Evolutionary conservation across 2,888 invertebrate species (phyloP).

Genomic region (Notocelia uddmanniana): DNA sequence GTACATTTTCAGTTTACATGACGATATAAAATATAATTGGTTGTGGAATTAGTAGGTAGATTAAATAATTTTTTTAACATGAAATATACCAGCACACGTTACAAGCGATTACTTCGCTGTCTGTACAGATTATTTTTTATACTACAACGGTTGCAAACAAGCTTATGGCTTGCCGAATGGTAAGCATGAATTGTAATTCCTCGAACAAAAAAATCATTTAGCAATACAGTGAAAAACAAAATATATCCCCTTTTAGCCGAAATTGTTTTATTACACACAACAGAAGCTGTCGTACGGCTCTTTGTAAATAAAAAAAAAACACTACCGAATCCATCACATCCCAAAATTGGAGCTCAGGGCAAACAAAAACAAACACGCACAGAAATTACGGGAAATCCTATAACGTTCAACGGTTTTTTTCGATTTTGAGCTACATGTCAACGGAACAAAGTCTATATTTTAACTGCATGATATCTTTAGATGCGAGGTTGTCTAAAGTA

Average conservation of each 20-base stretch:
- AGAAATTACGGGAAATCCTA: not conserved
- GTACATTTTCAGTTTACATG: too few species aligned
- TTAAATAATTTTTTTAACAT: too few species aligned
- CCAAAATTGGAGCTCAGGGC: slow-evolving; percentile 33
- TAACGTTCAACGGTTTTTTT: not conserved
- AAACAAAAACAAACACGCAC: slow-evolving; percentile 29
- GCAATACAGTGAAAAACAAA: not conserved
- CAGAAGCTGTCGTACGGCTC: slow-evolving; percentile 16
- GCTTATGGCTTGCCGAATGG: too few species aligned
- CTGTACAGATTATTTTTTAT: too few species aligned
- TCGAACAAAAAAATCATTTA: not conserved
- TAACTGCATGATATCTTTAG: not conserved
- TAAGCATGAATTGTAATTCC: not conserved
- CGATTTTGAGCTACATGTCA: not conserved
- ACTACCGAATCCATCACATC: slow-evolving; percentile 30
- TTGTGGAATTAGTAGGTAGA: too few species aligned
- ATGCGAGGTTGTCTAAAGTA: not conserved
- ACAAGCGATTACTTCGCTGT: too few species aligned
- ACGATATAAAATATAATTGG: too few species aligned
- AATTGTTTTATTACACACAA: slow-evolving; percentile 3
- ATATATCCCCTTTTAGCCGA: slow-evolving; percentile 2
- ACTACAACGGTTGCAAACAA: too few species aligned
- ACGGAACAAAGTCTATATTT: not conserved
- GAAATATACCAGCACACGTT: too few species aligned
- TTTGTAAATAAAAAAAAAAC: slow-evolving; percentile 30